Base-by-base conservation (phyloP, 1,140 invertebrate species). In the Coptotermes formosanus region DNA sequence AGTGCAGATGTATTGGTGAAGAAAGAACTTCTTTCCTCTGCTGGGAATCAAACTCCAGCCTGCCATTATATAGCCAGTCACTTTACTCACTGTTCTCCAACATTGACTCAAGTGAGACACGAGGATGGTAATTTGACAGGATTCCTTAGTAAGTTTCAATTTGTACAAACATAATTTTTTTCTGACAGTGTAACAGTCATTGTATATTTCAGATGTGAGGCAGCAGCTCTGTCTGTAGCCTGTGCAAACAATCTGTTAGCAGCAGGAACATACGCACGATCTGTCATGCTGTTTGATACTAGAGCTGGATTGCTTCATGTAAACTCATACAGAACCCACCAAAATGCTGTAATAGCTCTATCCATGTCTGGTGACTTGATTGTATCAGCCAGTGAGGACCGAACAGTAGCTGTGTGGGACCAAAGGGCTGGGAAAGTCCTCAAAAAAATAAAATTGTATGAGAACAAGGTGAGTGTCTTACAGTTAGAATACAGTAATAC, bases 371-470 rank as follows among this genome's bases (percentile, higher is more conserved):
- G 90, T 1, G 82, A 89, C 82, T 90, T 89, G 55, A 89, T 91
- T 84, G 75, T 91, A 21, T 90, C 91, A 23, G 90, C 89, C 21
- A 91, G 91, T 82, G 90, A 91, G 84, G 91, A 91, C 69, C 90
- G 87, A 86, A 90, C 90, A 32, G 88, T 91, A 4, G 87, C 88
- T 38, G 84, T 91, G 82, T 91, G 89, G 89, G 91, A 91, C 88
- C 90, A 89, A 83, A 89, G 90, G 86, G 88, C 89, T 11, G 81
- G 88, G 82, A 87, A 83, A 85, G 88, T 85, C 12, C 87, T 90
- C 86, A 91, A 85, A 44, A 14, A 23, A 48, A 32, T 48, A 32
- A 87, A 75, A 16, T 44, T 85, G 23, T 45, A 64, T 59, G 86
- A 48, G 12, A 25, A 45, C 21, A 69, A 44, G 55, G 23, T 75